A percentile compares a stretch with the other conserved stretches of the same genome.
These are phyloP conservation scores for Temnothorax longispinosus DNA, from an alignment of 1,140 invertebrate species.

Conservation along the genomic window DNA sequence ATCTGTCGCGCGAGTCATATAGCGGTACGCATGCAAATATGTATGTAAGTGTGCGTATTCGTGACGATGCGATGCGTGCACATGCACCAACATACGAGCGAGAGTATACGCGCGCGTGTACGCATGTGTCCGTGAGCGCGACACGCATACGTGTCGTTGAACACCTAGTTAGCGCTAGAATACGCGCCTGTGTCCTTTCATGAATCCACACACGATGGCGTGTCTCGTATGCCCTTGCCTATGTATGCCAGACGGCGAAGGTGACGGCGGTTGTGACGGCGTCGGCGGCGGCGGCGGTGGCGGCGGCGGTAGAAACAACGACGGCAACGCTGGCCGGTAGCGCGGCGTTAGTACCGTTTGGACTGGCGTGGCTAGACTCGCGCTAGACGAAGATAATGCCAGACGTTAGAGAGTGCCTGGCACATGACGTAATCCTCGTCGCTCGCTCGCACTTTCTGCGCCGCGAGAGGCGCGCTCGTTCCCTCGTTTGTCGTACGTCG, in stretches of 20 bases:
- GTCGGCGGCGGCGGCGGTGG: not conserved
- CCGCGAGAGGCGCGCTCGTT: conserved; percentile 64
- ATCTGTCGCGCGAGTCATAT: conserved; percentile 55
- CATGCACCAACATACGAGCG: conserved; percentile 16
- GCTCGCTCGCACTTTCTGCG: conserved; percentile 49
- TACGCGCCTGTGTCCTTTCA: conserved; percentile 48
- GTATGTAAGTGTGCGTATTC: not conserved
- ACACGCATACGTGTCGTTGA: conserved; percentile 46
- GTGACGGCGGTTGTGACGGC: not conserved
- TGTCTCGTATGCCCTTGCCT: conserved; percentile 59
- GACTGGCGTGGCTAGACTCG: conserved; percentile 81
- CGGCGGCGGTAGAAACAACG: conserved; percentile 10
- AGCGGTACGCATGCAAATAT: conserved; percentile 41
- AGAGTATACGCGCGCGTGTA: not conserved
- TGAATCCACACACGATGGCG: conserved; percentile 52
- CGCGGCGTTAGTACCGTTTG: conserved; percentile 63
- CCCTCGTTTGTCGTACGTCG: conserved; percentile 76
- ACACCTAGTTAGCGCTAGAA: conserved; percentile 54
- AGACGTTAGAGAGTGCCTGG: conserved; percentile 81
- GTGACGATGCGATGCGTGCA: conserved; percentile 7
- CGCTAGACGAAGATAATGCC: conserved; percentile 83
- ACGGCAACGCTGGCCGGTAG: not conserved
- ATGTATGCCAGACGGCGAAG: conserved; percentile 51
- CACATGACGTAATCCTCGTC: conserved; percentile 79
- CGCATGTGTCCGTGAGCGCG: not conserved